phyloP scores from a whole-genome alignment of 1,140 invertebrate species.

The Argopecten irradians region DNA sequence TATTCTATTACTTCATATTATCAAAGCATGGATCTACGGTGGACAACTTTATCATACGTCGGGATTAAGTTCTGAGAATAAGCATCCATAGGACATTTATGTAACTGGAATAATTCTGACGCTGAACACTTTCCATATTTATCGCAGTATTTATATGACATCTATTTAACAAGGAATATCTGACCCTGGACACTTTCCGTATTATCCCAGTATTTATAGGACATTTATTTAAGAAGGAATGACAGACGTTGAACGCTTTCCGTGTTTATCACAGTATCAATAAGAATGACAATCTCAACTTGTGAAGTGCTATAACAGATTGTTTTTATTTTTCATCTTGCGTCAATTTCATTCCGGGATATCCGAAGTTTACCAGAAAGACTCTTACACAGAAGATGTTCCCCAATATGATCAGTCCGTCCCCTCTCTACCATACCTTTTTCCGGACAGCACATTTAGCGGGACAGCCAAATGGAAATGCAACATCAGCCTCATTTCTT shows the following conservation, averaged over 20 bases:
- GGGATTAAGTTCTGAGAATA: neutral
- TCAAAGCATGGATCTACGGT: neutral
- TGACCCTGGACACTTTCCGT: neutral
- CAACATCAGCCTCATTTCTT: constrained; percentile 75
- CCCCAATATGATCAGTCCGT: constrained; percentile 62
- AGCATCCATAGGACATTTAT: neutral
- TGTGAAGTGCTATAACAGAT: neutral
- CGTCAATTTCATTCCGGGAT: no score
- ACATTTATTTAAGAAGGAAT: neutral
- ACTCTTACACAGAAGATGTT: constrained; percentile 56
- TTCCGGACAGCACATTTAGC: constrained; percentile 54
- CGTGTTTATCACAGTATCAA: constrained; percentile 33
- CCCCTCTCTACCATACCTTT: constrained; percentile 65
- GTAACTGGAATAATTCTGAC: neutral
- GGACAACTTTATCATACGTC: neutral
- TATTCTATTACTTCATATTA: neutral
- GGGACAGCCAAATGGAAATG: constrained; percentile 47
- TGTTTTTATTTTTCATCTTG: neutral
- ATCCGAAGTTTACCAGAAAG: neutral
- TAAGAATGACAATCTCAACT: neutral
- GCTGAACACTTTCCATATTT: neutral
- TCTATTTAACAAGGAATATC: no score
- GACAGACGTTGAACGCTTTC: constrained; percentile 18
- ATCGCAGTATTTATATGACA: no score
- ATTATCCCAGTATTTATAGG: no score